Conservation (phyloP, 2,888 invertebrate genomes). For the Periphyllus acericola region DNA sequence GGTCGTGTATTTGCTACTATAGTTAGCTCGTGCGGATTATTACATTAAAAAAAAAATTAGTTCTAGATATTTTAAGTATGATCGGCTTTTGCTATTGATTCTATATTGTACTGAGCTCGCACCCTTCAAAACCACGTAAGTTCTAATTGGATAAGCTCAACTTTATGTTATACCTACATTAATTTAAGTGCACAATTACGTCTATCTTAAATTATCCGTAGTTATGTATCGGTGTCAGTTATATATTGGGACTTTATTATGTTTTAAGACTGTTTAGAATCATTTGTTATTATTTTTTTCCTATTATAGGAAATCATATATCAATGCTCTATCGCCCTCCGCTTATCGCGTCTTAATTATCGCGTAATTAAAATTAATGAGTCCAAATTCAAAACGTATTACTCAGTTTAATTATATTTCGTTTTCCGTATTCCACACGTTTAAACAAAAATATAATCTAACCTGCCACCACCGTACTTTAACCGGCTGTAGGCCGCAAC, state of each 20-base stretch:
- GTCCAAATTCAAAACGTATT: too few species aligned
- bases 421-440: too few species aligned
- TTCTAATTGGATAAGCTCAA: background rate
- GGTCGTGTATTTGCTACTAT: background rate
- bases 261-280: background rate
- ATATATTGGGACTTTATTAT: too few species aligned
- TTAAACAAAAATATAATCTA: too few species aligned
- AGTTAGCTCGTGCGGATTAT: background rate
- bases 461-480: too few species aligned
- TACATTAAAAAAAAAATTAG: background rate
- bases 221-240: background rate
- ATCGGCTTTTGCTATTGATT: background rate
- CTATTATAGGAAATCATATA: too few species aligned
- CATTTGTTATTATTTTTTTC: too few species aligned
- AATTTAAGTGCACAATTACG: background rate
- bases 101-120: background rate
- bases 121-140: constrained; percentile 13
- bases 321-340: too few species aligned
- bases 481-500: too few species aligned
- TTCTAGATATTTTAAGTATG: background rate
- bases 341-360: too few species aligned
- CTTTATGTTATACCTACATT: background rate
- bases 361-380: too few species aligned
- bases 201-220: background rate
- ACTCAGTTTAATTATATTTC: too few species aligned